Conservation (phyloP, 2,113 vertebrate species). For the Takifugu flavidus region DNA sequence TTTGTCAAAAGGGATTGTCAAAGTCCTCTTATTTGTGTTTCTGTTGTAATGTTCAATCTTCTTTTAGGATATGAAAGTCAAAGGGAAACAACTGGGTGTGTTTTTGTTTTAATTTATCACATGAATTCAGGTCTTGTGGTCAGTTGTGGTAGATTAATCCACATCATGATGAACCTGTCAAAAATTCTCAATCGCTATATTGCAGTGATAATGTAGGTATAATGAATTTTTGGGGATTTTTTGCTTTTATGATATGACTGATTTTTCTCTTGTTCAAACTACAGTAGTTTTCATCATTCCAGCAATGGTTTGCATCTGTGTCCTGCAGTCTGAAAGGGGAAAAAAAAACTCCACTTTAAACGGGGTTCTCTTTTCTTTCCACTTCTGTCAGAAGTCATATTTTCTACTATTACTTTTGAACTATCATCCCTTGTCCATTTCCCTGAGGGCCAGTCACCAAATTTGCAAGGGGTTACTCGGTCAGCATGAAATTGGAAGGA, state of each 20-base stretch:
- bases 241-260: not conserved
- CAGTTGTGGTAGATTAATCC: too few species aligned
- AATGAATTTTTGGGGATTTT: too few species aligned
- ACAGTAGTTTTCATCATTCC: not conserved
- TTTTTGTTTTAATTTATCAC: too few species aligned
- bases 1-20: conserved; percentile 16
- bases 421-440: conserved; percentile 15
- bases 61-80: not conserved
- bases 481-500: conserved; percentile 26
- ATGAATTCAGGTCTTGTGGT: not conserved
- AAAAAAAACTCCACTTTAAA: not conserved
- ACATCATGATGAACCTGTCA: too few species aligned
- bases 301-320: not conserved
- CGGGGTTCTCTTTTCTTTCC: not conserved
- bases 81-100: not conserved
- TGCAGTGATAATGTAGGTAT: too few species aligned
- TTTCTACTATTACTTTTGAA: conserved; percentile 50
- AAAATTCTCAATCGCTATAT: too few species aligned
- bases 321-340: not conserved
- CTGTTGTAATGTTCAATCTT: not conserved
- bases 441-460: conserved; percentile 31
- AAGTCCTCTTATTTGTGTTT: not conserved
- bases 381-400: not conserved
- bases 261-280: not conserved
- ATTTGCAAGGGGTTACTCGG: conserved; percentile 49